Conservation (phyloP, 2,113 vertebrate genomes). For the Dipodomys merriami region DNA sequence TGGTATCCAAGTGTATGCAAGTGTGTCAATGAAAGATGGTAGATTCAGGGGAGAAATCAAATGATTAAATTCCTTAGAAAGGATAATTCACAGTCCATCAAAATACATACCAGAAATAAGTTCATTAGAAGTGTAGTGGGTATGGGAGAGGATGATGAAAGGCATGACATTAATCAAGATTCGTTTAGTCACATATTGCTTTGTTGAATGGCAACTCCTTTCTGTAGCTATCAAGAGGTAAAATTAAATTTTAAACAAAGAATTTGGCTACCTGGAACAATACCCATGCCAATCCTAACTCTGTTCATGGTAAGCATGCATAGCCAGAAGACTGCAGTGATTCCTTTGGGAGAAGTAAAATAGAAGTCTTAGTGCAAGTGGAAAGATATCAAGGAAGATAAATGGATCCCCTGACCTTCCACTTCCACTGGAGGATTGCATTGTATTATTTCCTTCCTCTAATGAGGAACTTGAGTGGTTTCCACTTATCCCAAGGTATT, state of each 20-base stretch:
- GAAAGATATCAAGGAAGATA: background rate
- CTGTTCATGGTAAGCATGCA: background rate
- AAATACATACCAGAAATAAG: too few relatives aligned
- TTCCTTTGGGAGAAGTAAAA: background rate
- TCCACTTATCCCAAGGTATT: slow-evolving; percentile 21
- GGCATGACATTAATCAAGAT: too few relatives aligned
- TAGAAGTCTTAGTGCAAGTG: background rate
- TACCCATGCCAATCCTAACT: background rate
- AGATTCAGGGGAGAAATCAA: too few relatives aligned
- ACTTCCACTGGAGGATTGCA: background rate
- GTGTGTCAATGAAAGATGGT: too few relatives aligned
- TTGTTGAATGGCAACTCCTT: too few relatives aligned
- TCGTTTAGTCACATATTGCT: too few relatives aligned
- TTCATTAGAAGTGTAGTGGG: too few relatives aligned
- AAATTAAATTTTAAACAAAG: background rate
- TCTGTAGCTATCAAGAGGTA: too few relatives aligned
- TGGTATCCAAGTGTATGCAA: too few relatives aligned
- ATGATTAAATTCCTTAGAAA: too few relatives aligned
- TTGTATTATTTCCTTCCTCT: background rate
- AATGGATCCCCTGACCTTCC: background rate
- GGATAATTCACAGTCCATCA: too few relatives aligned
- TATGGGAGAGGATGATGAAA: too few relatives aligned
- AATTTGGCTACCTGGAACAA: background rate
- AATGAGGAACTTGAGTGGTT: background rate
- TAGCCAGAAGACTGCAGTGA: background rate